phyloP scores from a whole-genome alignment of 2,113 vertebrate genomes.

The Hystrix cristata region DNA sequence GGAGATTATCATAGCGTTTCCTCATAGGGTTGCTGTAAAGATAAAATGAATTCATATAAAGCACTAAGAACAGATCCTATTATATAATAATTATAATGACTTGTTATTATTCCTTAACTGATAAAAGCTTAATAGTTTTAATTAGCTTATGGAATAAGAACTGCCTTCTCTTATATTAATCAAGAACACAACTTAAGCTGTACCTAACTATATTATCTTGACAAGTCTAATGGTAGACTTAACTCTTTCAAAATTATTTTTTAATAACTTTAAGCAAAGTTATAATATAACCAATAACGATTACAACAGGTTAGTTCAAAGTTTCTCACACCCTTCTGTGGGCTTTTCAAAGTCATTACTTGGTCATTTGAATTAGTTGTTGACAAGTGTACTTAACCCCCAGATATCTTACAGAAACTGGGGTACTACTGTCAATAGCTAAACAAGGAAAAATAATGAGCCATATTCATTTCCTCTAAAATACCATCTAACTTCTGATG shows the following conservation, averaged over 20 bases:
- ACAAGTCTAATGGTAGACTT: not conserved
- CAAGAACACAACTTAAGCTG: slow-evolving; percentile 28
- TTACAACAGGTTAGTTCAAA: not conserved
- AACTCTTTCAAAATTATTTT: slow-evolving; percentile 59
- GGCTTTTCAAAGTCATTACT: slow-evolving; percentile 39
- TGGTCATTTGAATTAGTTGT: not conserved
- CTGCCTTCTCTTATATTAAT: slow-evolving; percentile 27
- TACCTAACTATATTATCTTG: slow-evolving; percentile 33
- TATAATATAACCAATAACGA: not conserved
- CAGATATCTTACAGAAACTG: not conserved
- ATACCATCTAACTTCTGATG: slow-evolving; percentile 48
- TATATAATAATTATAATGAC: slow-evolving; percentile 19
- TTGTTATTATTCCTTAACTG: slow-evolving; percentile 28
- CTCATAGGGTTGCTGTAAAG: not conserved
- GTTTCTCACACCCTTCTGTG: not conserved
- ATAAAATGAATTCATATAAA: slow-evolving; percentile 54
- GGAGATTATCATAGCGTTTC: not conserved
- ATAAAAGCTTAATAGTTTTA: slow-evolving; percentile 26
- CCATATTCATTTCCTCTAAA: slow-evolving; percentile 47
- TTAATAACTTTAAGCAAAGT: slow-evolving; percentile 59
- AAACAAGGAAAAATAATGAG: slow-evolving; percentile 51
- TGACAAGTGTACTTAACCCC: slow-evolving; percentile 6
- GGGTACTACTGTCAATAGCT: slow-evolving; percentile 1
- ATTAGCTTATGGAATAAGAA: slow-evolving; percentile 42
- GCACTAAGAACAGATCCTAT: not conserved